These are phyloP conservation scores for Etheostoma nigrum DNA, from an alignment of 2,797 vertebrate genomes.

Conservation along the genomic window DNA sequence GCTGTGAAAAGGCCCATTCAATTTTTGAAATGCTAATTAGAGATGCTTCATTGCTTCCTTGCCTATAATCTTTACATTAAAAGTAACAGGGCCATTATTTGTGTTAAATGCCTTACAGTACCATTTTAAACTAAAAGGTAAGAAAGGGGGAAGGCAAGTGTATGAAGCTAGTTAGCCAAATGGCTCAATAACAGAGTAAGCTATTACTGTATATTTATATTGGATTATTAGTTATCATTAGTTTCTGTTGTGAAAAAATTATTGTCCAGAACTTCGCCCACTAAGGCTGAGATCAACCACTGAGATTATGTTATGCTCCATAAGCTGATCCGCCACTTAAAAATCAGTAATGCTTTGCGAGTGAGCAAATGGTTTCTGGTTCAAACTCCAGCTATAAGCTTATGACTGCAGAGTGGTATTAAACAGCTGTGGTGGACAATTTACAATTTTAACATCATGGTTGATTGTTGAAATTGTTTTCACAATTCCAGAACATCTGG, in stretches of 20 bases:
- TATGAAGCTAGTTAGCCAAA: background rate
- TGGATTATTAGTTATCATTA: background rate
- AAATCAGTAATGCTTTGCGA: background rate
- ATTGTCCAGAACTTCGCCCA: background rate
- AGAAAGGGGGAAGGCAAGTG: background rate
- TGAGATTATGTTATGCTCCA: background rate
- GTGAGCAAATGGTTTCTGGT: constrained; percentile 1
- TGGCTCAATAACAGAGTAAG: background rate
- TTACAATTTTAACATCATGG: background rate
- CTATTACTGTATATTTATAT: background rate
- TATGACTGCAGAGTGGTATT: background rate
- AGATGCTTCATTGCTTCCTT: background rate
- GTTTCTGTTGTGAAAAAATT: background rate
- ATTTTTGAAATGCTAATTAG: background rate
- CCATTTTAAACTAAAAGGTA: constrained; percentile 3
- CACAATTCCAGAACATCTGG: constrained; percentile 16
- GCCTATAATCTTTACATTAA: background rate
- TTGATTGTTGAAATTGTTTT: constrained; percentile 11
- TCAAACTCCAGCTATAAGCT: background rate
- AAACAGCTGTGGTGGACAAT: constrained; percentile 10
- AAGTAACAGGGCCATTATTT: background rate
- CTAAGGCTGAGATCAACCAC: background rate
- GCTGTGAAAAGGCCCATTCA: background rate
- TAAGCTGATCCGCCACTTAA: background rate
- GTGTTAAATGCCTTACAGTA: background rate